phyloP scores from a whole-genome alignment of 2,797 vertebrate genomes.

The Gallinago solitaria region DNA sequence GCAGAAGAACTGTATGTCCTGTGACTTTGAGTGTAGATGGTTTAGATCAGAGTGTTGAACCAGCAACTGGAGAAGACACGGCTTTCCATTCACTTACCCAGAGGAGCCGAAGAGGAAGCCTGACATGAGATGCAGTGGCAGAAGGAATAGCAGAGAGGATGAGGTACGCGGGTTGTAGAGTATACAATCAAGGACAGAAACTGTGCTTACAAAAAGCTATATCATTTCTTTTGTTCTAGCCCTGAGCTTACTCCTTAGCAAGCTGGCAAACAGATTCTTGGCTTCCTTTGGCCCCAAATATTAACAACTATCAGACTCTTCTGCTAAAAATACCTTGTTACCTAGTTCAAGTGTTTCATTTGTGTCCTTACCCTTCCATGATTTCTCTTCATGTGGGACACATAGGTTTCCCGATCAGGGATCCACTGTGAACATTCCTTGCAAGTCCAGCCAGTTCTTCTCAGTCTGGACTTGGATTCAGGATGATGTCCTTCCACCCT shows the following conservation, averaged over 20 bases:
- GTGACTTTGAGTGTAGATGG: neutral
- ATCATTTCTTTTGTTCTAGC: neutral
- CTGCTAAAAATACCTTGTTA: neutral
- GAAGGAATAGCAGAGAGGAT: neutral
- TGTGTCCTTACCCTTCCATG: slow-evolving; percentile 86
- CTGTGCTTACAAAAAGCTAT: neutral
- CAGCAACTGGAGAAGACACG: neutral
- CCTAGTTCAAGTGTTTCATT: neutral
- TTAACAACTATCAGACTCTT: neutral
- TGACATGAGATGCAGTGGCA: neutral
- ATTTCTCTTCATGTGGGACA: slow-evolving; percentile 90
- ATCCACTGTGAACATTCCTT: slow-evolving; percentile 90
- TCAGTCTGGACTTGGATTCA: slow-evolving; percentile 73
- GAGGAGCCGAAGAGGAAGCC: neutral
- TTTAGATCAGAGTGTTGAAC: neutral
- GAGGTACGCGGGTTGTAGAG: neutral
- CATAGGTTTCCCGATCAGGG: slow-evolving; percentile 87
- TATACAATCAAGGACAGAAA: neutral
- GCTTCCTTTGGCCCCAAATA: neutral
- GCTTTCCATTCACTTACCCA: neutral
- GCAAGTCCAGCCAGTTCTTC: slow-evolving; percentile 89
- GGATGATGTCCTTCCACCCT: slow-evolving; percentile 67
- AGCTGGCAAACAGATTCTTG: neutral
- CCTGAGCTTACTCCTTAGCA: neutral
- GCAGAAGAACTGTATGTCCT: neutral